Percentiles rank a stretch among this genome's conserved stretches.
phyloP scores from a whole-genome alignment of 2,113 vertebrate species.

The Chloropsis cyanopogon region DNA sequence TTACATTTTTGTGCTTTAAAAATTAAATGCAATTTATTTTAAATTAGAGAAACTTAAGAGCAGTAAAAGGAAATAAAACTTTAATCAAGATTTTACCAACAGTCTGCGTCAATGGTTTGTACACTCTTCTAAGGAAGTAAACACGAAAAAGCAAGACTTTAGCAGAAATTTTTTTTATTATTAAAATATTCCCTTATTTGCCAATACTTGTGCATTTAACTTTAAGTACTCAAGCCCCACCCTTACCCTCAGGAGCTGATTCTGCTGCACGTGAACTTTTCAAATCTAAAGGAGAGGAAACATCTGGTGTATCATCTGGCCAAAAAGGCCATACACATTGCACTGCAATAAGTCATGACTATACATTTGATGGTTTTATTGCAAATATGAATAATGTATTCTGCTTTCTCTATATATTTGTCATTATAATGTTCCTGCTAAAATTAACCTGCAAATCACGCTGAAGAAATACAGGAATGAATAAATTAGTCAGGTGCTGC shows the following conservation, averaged over 20 bases:
- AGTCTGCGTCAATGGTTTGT: background rate
- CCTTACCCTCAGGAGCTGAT: background rate
- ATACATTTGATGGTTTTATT: slow-evolving; percentile 68
- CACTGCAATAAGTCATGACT: slow-evolving; percentile 56
- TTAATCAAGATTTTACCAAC: background rate
- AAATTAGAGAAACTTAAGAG: background rate
- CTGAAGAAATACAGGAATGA: slow-evolving; percentile 42
- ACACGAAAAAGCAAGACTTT: background rate
- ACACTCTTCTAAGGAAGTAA: background rate
- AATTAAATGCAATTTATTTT: background rate
- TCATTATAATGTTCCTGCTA: slow-evolving; percentile 53
- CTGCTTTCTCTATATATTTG: slow-evolving; percentile 51
- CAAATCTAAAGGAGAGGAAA: slow-evolving; percentile 53
- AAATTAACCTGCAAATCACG: slow-evolving; percentile 68
- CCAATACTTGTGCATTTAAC: background rate
- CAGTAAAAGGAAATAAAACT: background rate
- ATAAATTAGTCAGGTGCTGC: slow-evolving; percentile 45
- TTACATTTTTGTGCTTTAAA: background rate
- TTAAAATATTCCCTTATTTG: slow-evolving; percentile 22
- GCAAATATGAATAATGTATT: slow-evolving; percentile 65
- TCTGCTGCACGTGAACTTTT: slow-evolving; percentile 27
- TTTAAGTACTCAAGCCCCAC: background rate
- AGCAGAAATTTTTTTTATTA: background rate
- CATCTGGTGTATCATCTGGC: slow-evolving; percentile 67
- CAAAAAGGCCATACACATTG: background rate